Percentiles rank a stretch among this genome's conserved stretches.
phyloP scores from a whole-genome alignment of 2,797 vertebrate genomes.

The Myripristis murdjan region DNA sequence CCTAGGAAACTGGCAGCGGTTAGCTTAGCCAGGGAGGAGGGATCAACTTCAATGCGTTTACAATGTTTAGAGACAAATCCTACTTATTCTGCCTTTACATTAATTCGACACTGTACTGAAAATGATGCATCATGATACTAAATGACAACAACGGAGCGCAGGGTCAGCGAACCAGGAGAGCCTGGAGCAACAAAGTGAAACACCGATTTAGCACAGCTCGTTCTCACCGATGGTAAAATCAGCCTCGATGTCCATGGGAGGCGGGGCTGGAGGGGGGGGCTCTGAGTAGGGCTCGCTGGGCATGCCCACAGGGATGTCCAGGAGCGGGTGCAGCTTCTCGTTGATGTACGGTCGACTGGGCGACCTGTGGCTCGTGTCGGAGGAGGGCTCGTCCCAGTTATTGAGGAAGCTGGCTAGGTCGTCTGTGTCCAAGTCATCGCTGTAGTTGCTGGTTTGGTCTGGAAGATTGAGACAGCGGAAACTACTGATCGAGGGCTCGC shows the following conservation, averaged over 20 bases:
- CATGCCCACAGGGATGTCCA: constrained; percentile 33
- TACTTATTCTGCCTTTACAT: too few relatives aligned
- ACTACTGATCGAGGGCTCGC: not conserved
- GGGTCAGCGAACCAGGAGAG: too few relatives aligned
- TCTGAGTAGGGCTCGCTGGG: constrained; percentile 70
- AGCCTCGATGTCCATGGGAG: constrained; percentile 92
- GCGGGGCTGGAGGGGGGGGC: constrained; percentile 32
- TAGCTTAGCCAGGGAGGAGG: too few relatives aligned
- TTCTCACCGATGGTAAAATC: constrained; percentile 92
- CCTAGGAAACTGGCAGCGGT: too few relatives aligned
- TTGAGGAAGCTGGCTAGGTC: constrained; percentile 92
- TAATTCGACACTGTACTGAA: too few relatives aligned
- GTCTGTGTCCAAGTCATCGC: constrained; percentile 93
- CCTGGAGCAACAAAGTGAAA: too few relatives aligned
- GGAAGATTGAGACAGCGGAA: constrained; percentile 26
- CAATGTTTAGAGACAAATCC: too few relatives aligned
- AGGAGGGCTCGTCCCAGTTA: constrained; percentile 92
- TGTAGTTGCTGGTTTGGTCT: constrained; percentile 92
- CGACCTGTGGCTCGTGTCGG: constrained; percentile 84
- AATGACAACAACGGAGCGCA: too few relatives aligned
- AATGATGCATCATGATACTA: too few relatives aligned
- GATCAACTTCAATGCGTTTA: too few relatives aligned
- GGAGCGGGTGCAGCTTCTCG: constrained; percentile 49
- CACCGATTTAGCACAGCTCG: not conserved
- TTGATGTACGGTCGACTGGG: constrained; percentile 45